A percentile compares a stretch with the other conserved stretches of the same genome.
Evolutionary conservation across 2,797 vertebrate genomes (phyloP).

Genomic region (Nothura maculosa): DNA sequence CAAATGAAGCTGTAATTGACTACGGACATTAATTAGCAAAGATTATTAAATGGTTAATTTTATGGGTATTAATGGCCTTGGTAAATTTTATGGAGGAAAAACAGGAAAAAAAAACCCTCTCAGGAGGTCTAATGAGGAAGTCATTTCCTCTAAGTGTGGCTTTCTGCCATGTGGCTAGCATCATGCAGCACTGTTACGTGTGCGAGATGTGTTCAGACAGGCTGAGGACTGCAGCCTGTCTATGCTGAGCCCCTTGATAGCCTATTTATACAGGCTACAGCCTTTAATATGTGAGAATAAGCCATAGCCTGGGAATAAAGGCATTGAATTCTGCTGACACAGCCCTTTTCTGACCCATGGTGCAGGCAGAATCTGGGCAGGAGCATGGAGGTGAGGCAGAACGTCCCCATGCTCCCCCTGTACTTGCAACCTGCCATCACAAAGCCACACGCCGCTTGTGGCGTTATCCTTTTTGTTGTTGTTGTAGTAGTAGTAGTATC

Average conservation of each 20-base stretch:
- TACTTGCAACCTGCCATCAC: not conserved
- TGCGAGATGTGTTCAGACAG: not conserved
- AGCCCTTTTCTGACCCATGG: not conserved
- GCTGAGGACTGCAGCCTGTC: rapidly evolving
- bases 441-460: not conserved
- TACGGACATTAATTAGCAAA: not conserved
- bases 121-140: not conserved
- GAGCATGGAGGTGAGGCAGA: not conserved
- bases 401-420: not conserved
- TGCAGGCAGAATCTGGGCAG: rapidly evolving
- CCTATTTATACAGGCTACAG: not conserved
- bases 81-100: not conserved
- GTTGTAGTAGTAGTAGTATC: not conserved
- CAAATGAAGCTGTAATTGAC: not conserved
- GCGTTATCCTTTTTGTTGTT: not conserved
- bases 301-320: not conserved
- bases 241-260: not conserved
- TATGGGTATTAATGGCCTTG: not conserved
- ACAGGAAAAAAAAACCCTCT: not conserved
- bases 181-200: not conserved
- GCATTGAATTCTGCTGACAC: rapidly evolving
- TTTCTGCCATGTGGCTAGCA: not conserved
- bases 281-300: rapidly evolving
- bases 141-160: not conserved
- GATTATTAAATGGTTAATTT: not conserved